Evolutionary conservation across 2,113 vertebrate genomes (phyloP).

Genomic region (Aythya baeri): DNA sequence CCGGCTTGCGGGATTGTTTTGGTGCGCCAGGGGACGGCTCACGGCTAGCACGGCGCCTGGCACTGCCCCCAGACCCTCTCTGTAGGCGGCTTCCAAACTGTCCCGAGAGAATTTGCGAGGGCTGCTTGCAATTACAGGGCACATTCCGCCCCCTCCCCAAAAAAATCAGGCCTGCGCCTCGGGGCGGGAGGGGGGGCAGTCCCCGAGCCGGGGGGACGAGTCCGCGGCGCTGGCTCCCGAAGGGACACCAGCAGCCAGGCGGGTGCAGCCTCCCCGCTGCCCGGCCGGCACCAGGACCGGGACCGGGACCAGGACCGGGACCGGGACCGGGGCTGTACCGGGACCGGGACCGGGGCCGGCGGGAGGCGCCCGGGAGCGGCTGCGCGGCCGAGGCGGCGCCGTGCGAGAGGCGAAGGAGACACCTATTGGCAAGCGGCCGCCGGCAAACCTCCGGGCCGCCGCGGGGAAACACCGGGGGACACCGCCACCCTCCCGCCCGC

Average conservation of each 20-base stretch:
- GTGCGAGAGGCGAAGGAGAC: conserved; percentile 67
- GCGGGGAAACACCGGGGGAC: conserved; percentile 73
- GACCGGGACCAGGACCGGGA: neutral
- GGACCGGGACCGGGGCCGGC: neutral
- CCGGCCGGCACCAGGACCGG: neutral
- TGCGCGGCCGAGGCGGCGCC: conserved; percentile 10
- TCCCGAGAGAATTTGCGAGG: no score
- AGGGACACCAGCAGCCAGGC: neutral
- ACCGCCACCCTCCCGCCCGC: conserved; percentile 13
- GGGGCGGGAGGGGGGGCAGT: neutral
- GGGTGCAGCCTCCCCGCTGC: neutral
- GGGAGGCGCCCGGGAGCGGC: neutral
- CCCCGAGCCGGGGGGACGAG: neutral
- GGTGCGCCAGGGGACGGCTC: neutral
- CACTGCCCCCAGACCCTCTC: neutral
- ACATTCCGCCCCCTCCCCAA: neutral
- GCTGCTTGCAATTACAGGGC: neutral
- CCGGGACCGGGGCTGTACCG: neutral
- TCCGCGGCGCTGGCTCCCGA: no score
- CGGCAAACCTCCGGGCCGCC: conserved; percentile 39
- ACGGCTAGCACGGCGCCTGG: neutral
- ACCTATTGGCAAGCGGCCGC: conserved; percentile 74
- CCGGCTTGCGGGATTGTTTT: neutral
- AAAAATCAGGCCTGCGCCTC: neutral
- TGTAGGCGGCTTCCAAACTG: neutral